phyloP scores from a whole-genome alignment of 2,113 vertebrate genomes.

The Scolopax mira region DNA sequence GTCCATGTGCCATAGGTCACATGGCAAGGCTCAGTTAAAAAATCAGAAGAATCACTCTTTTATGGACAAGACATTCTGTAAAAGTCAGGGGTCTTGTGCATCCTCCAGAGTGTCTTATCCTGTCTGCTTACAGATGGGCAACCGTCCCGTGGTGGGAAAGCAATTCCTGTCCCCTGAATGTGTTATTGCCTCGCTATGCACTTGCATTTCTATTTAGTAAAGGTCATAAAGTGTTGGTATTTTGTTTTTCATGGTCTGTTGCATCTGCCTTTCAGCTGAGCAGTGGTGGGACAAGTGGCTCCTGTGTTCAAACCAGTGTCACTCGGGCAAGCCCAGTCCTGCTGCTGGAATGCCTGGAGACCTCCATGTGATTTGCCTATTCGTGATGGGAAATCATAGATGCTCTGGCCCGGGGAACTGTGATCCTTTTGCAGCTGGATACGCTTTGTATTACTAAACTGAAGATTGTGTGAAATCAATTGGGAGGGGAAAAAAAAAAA shows the following conservation, averaged over 20 bases:
- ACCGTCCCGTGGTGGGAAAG: not conserved
- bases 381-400: not conserved
- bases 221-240: not conserved
- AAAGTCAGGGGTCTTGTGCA: not conserved
- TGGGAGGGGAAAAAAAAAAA: conserved; percentile 64
- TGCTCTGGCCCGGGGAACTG: not conserved
- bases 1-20: not conserved
- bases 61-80: not conserved
- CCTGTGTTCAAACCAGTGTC: not conserved
- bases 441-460: conserved; percentile 60
- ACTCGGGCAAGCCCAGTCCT: not conserved
- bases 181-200: not conserved
- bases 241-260: not conserved
- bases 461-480: conserved; percentile 74
- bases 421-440: conserved; percentile 47
- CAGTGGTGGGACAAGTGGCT: not conserved
- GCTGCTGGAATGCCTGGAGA: not conserved
- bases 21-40: not conserved
- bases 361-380: not conserved
- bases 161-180: not conserved
- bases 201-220: not conserved
- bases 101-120: not conserved
- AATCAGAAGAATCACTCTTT: not conserved
- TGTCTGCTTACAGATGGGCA: not conserved
- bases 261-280: not conserved